Evolutionary conservation across 2,797 vertebrate genomes (phyloP).

Genomic region (Astyanax mexicanus): DNA sequence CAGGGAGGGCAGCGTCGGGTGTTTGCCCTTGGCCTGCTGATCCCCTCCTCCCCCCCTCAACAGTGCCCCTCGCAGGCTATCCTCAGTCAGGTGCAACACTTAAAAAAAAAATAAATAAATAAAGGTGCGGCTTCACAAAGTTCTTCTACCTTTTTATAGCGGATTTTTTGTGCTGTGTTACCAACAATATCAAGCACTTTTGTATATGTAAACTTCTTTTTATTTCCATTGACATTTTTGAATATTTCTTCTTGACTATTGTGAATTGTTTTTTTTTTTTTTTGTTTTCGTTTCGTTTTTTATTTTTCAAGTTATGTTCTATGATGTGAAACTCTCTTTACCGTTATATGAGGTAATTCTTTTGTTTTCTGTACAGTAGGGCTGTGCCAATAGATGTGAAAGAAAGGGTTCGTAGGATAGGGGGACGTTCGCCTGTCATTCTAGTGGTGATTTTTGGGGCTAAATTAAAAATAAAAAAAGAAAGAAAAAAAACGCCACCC

Average conservation of each 20-base stretch:
- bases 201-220: conserved; percentile 79
- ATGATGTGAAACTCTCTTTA: conserved; percentile 83
- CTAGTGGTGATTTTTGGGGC: conserved; percentile 38
- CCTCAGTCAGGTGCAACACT: conserved; percentile 83
- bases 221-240: conserved; percentile 68
- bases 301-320: conserved; percentile 63
- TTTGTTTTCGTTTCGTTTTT: too few species aligned
- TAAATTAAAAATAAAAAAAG: conserved; percentile 7
- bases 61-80: conserved; percentile 66
- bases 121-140: conserved; percentile 84
- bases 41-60: conserved; percentile 64
- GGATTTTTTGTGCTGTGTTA: conserved; percentile 82
- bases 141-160: conserved; percentile 87
- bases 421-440: conserved; percentile 71
- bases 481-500: conserved; percentile 44
- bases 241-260: conserved; percentile 68
- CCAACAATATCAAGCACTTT: conserved; percentile 85
- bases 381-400: conserved; percentile 85
- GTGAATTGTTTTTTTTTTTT: conserved; percentile 70
- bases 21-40: conserved; percentile 55
- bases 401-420: conserved; percentile 74
- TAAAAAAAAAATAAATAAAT: conserved; percentile 64
- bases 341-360: conserved; percentile 75
- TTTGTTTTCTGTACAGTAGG: conserved; percentile 85
- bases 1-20: conserved; percentile 57